Base-by-base conservation (phyloP, 2,113 vertebrate genomes). In the Boleophthalmus pectinirostris region DNA sequence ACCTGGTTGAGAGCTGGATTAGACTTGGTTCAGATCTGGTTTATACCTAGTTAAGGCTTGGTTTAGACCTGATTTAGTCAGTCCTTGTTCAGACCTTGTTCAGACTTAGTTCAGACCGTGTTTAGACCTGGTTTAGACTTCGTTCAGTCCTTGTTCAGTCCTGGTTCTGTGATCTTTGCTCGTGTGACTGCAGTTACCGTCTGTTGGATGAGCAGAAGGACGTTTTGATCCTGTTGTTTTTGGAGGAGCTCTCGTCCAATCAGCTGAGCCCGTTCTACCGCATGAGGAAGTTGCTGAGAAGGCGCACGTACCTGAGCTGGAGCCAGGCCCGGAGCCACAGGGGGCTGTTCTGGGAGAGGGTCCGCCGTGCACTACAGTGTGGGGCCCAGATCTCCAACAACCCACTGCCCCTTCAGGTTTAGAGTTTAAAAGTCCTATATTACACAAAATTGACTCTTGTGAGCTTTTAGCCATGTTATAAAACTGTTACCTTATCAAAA, bases 151-250 rank as follows among this genome's bases (percentile, higher is more conserved):
- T 57, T 20, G 20, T 20, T n/a, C 18, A n/a, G 18, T 5, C 51
- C 8, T 54, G 51, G n/a, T n/a, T n/a, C n/a, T 53, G 18, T 8
- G 7, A 9, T 35, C 58, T 53, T 8, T n/a, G 49, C 29, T 61
- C 13, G 35, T 61, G 5, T 65, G 9, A 11, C 56, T 57, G 56
- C 3, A 94, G 91, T 47, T 95, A 91, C 64, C 90, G 92, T 15
- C 85, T 95, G 38, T 94, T 95, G 33, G 92, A 94, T 8, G 93
- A 95, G 80, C 64, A 86, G 73, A 90, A 87, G 77, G 93, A 95
- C 21, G 92, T 94, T 2, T 74, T 95, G 71, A 91, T 94, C 65
- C 78, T 94, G 75, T 76, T 94, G 51, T 93, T 94, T 0, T 78
- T 95, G 77, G 93, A 95, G 82, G 92, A 94, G 3, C 93, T 94